Evolutionary conservation across 2,888 invertebrate species (phyloP), one percentile per base, ranked within the genome.

Genomic region (Aphidoletes aphidimyza): DNA sequence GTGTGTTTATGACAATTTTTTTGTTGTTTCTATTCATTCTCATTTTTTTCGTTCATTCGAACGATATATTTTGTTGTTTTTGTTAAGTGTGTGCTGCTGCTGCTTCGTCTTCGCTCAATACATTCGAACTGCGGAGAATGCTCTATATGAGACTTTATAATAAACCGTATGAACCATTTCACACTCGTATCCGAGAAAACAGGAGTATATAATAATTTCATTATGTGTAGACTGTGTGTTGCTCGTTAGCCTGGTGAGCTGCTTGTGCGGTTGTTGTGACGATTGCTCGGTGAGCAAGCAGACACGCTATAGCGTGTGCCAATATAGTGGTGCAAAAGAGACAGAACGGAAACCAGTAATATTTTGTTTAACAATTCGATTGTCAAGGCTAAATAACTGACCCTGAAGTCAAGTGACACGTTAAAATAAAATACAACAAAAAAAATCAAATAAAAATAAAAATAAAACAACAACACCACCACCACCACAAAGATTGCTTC

Each of bases 291-390:
- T 69, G 30, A 30, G 69, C 69, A 69, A 30, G 14, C 26, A 11
- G 6, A 69, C 69, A 69, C 54, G 54, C 22, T 54, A 54, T 54
- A 26, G 54, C 54, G 26, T 54, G 78, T 36, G n/a, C n/a, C 37
- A 3, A 8, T 1, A 81, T n/a, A 14, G 37, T 37, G n/a, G 81
- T 37, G 81, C 37, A 81, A 81, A 37, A 37, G 81, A 81, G 81
- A 81, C 37, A 81, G 81, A 81, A 81, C 81, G 81, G 81, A 81
- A 81, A 81, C 81, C 81, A 81, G 81, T 81, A 81, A 81, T 81
- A 81, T 81, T 81, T 81, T 39, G 9, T 81, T 81, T 81, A 81
- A 81, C 81, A 81, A 81, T 81, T 81, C 81, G 81, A 81, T 81
- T 81, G 81, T 22, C 81, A 81, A 81, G 81, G 81, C 81, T 81